Evolutionary conservation across 2,113 vertebrate genomes (phyloP).

Genomic region (Pteronura brasiliensis): DNA sequence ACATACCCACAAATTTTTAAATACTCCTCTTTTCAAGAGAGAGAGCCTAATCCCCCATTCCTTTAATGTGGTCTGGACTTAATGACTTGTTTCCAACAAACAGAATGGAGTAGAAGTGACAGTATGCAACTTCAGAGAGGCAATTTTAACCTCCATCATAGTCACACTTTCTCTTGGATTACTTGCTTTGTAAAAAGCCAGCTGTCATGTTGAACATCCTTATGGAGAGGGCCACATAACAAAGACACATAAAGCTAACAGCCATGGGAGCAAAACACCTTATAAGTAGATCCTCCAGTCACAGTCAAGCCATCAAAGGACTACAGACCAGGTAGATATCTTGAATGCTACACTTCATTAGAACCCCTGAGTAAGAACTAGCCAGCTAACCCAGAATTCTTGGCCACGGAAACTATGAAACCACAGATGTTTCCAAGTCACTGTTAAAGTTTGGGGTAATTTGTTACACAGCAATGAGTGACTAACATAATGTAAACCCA

Average conservation of each 20-base stretch:
- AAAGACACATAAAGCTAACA: not conserved
- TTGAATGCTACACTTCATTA: not conserved
- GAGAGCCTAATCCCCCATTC: not conserved
- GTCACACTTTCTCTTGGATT: not conserved
- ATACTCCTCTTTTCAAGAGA: not conserved
- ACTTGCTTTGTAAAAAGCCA: not conserved
- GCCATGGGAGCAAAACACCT: not conserved
- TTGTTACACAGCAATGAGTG: not conserved
- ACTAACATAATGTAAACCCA: not conserved
- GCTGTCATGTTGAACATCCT: not conserved
- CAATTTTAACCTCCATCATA: not conserved
- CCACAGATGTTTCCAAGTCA: not conserved
- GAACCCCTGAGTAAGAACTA: not conserved
- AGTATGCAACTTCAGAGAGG: not conserved
- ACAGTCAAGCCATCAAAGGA: not conserved
- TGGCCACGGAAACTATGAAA: not conserved
- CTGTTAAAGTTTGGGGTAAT: not conserved
- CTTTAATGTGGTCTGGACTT: not conserved
- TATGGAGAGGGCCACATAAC: not conserved
- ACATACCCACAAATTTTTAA: not conserved
- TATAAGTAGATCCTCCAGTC: not conserved
- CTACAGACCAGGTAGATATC: not conserved
- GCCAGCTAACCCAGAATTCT: not conserved
- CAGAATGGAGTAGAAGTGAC: slow-evolving; percentile 3
- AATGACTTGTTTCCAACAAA: not conserved